phyloP scores from a whole-genome alignment of 2,888 invertebrate genomes.

The Sarcophaga carnaria region DNA sequence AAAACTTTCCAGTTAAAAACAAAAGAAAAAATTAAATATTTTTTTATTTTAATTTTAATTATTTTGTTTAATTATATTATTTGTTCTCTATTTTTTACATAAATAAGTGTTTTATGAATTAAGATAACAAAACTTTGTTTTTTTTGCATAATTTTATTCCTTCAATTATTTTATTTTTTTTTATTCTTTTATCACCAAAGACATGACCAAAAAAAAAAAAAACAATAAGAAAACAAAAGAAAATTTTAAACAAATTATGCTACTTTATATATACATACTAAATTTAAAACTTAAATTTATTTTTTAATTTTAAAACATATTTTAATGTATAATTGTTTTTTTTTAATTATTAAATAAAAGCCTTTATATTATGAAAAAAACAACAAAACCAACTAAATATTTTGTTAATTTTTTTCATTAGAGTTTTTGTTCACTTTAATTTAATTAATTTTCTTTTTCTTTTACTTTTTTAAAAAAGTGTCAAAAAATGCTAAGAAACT shows the following conservation, averaged over 20 bases:
- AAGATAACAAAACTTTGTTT: conserved; percentile 23
- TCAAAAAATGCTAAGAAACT: too few species aligned
- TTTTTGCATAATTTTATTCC: neutral
- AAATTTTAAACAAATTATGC: neutral
- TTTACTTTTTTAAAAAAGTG: too few species aligned
- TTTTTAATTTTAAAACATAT: conserved; percentile 27
- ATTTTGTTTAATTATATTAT: conserved; percentile 38
- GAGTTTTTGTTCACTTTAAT: too few species aligned
- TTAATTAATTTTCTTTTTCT: too few species aligned
- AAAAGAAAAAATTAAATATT: conserved; percentile 11
- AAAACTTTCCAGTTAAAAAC: conserved; percentile 66
- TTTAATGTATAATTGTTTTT: conserved; percentile 39
- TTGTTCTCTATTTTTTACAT: conserved; percentile 43
- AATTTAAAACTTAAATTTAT: conserved; percentile 19
- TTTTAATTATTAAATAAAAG: conserved; percentile 27
- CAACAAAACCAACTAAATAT: neutral
- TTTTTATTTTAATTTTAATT: conserved; percentile 27
- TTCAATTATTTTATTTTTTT: conserved; percentile 18
- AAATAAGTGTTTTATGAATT: conserved; percentile 47
- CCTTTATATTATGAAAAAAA: neutral
- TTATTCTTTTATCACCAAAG: conserved; percentile 51
- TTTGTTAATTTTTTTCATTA: too few species aligned
- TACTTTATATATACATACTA: conserved; percentile 24
- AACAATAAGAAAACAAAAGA: neutral
- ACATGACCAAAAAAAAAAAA: conserved; percentile 59